Percentiles rank a stretch among this genome's conserved stretches.
Conservation (phyloP, 2,113 vertebrate species). For the Saimiri boliviensis region DNA sequence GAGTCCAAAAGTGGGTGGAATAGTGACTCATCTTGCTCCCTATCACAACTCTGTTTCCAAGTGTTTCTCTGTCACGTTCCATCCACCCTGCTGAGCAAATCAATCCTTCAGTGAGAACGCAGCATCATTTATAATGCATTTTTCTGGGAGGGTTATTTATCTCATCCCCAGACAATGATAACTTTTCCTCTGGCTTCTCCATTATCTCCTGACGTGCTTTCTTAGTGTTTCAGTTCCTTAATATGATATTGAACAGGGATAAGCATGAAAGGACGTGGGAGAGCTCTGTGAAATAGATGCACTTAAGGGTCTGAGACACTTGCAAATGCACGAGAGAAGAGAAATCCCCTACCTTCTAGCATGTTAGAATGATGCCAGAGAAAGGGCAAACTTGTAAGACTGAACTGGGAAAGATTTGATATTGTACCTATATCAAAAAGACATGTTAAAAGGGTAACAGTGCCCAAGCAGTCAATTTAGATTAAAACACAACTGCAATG, state of each 20-base stretch:
- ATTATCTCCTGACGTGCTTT: neutral
- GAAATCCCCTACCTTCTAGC: neutral
- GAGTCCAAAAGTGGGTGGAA: neutral
- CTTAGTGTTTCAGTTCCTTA: neutral
- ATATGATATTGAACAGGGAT: neutral
- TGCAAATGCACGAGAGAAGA: neutral
- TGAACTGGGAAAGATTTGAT: constrained; percentile 27
- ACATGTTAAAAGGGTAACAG: constrained; percentile 53
- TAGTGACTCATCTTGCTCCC: neutral
- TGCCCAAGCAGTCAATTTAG: constrained; percentile 48
- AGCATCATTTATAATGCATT: neutral
- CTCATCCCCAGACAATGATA: neutral
- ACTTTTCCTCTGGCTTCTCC: neutral
- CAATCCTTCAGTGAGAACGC: neutral
- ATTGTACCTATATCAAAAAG: constrained; percentile 30
- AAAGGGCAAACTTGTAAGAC: neutral
- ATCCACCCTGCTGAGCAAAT: neutral
- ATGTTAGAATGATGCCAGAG: neutral
- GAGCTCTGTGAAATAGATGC: neutral
- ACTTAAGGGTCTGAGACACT: neutral
- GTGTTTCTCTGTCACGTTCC: neutral
- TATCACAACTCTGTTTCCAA: neutral
- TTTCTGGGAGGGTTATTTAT: neutral
- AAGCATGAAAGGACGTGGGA: neutral
- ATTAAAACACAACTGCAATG: constrained; percentile 57